phyloP scores from a whole-genome alignment of 2,797 vertebrate genomes.

The Staurois parvus region DNA sequence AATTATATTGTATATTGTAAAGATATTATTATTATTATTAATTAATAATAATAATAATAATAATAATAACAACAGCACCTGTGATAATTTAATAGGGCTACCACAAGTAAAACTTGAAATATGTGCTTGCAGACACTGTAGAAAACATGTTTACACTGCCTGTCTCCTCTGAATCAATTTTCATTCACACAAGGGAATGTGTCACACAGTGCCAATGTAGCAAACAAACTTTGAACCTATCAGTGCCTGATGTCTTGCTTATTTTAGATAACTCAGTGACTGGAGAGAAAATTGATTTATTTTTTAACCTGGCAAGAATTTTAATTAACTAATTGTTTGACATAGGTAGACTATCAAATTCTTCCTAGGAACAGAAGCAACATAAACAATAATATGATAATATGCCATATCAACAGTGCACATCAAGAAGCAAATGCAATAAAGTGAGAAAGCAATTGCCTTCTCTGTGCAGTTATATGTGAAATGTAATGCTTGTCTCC shows the following conservation, averaged over 20 bases:
- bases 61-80: background rate
- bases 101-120: conserved; percentile 49
- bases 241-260: conserved; percentile 54
- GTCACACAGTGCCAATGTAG: conserved; percentile 51
- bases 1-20: too few species aligned
- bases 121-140: conserved; percentile 32
- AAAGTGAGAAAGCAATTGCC: conserved; percentile 43
- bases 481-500: conserved; percentile 26
- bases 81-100: background rate
- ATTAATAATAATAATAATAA: background rate
- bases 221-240: conserved; percentile 58
- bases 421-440: conserved; percentile 53
- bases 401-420: conserved; percentile 47
- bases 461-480: conserved; percentile 26
- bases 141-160: conserved; percentile 49
- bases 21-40: background rate
- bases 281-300: conserved; percentile 49
- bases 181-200: conserved; percentile 43
- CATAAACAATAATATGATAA: conserved; percentile 54
- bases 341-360: conserved; percentile 34
- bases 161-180: conserved; percentile 60
- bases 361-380: conserved; percentile 45
- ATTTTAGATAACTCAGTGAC: conserved; percentile 59
- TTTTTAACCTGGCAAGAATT: conserved; percentile 54
- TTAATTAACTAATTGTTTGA: conserved; percentile 56